A percentile compares a stretch with the other conserved stretches of the same genome.
These are phyloP conservation scores for Saturnia japonica DNA, from an alignment of 2,888 invertebrate species.

Conservation along the genomic window DNA sequence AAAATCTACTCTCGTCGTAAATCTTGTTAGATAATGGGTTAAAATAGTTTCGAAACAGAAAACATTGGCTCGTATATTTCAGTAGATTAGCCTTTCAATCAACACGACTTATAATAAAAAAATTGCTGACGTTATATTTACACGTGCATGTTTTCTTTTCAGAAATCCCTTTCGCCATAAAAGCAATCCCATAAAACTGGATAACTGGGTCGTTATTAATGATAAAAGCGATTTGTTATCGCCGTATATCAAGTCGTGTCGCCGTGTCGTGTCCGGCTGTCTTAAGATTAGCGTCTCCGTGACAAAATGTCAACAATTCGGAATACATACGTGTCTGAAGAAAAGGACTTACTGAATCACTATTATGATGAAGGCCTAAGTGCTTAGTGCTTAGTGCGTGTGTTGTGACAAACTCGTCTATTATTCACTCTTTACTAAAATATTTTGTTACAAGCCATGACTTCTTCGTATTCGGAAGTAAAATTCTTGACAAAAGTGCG, in stretches of 20 bases:
- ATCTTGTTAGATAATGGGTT: too few relatives aligned
- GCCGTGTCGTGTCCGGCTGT: slow-evolving; percentile 3
- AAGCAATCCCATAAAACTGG: slow-evolving; percentile 12
- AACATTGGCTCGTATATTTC: background rate
- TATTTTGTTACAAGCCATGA: background rate
- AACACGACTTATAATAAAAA: background rate
- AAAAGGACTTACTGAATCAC: slow-evolving; percentile 1
- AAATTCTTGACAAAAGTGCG: too few relatives aligned
- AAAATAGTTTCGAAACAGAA: background rate
- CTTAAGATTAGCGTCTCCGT: slow-evolving; percentile 9
- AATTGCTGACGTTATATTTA: background rate
- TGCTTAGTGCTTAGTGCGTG: background rate
- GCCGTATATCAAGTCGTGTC: slow-evolving; percentile 5
- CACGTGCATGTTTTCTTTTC: background rate
- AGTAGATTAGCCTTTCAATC: background rate
- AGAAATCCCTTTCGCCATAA: slow-evolving; percentile 3
- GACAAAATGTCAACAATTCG: slow-evolving; percentile 11
- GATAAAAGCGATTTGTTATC: slow-evolving; percentile 14
- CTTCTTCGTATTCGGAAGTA: too few relatives aligned
- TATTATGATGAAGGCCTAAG: background rate
- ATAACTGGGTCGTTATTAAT: slow-evolving; percentile 13
- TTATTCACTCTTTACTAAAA: background rate
- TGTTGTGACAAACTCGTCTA: background rate
- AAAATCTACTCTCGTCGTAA: background rate
- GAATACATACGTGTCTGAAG: slow-evolving; percentile 9